Percentiles rank a stretch among this genome's conserved stretches.
phyloP scores from a whole-genome alignment of 1,140 invertebrate species.

The Glomeris maerens region DNA sequence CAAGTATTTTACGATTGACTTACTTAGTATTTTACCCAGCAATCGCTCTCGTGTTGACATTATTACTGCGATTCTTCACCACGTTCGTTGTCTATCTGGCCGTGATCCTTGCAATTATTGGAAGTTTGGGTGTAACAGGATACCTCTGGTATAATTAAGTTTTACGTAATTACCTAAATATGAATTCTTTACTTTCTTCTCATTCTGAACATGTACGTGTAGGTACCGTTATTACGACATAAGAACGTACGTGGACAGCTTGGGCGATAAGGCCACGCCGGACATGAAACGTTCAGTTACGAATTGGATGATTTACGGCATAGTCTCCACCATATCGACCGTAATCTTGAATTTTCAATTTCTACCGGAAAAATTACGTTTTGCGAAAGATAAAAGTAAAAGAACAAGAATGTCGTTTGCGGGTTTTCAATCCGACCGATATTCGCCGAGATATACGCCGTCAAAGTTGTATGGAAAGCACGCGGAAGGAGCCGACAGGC shows the following conservation, averaged over 20 bases:
- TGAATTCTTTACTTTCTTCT: not conserved
- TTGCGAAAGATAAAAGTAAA: too few species aligned
- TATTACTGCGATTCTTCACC: conserved; percentile 34
- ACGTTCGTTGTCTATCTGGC: conserved; percentile 49
- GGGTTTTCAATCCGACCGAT: too few species aligned
- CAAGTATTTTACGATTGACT: conserved; percentile 4
- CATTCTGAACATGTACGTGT: conserved; percentile 15
- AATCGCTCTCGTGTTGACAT: conserved; percentile 32
- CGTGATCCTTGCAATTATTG: conserved; percentile 40
- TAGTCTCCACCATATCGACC: too few species aligned
- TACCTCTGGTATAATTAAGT: conserved; percentile 62
- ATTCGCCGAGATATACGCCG: too few species aligned
- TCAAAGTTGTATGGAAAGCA: too few species aligned
- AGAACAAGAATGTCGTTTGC: too few species aligned
- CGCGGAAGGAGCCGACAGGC: too few species aligned
- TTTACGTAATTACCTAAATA: conserved; percentile 21
- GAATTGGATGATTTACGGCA: conserved; percentile 3
- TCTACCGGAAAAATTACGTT: too few species aligned
- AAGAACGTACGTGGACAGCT: conserved; percentile 20
- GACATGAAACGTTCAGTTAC: conserved; percentile 37
- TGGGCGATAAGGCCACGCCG: conserved; percentile 25
- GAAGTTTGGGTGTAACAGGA: conserved; percentile 41
- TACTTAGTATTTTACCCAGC: conserved; percentile 18
- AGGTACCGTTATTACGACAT: conserved; percentile 29
- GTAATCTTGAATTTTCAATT: too few species aligned